Base-by-base conservation (phyloP, 2,797 vertebrate genomes). In the Eulemur albifrons region DNA sequence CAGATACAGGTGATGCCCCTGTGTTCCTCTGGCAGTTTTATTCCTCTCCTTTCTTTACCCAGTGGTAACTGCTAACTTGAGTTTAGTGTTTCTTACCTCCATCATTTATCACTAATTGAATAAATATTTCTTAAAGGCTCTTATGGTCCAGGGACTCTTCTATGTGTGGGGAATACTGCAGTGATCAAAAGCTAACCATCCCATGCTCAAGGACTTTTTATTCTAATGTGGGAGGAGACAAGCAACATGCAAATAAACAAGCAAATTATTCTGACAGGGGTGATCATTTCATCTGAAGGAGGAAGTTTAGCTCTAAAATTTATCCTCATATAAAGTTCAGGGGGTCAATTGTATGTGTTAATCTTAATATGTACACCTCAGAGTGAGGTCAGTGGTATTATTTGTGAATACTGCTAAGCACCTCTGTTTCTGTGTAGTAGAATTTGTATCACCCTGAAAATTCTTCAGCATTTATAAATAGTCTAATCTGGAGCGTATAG, bases 381-480 rank as follows among this genome's bases (percentile, higher is more conserved):
- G 50, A 90, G 69, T 79, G 61, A 80, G 23, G 0, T 4, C 77
- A 20, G 77, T 83, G 76, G 61, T 17, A 5, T 18, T 30, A 27
- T 63, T 79, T 79, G 57, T 95, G 43, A 63, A 48, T 10, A 57
- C 27, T 92, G 57, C 48, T 32, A 61, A 97, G 45, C 27, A 2
- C 0, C 57, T 81, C 65, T 94, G 70, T 82, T 80, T 45, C 76
- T 94, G 63, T 59, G 72, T 85, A 57, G 27, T 61, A 21, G 35
- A 82, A 94, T 83, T 86, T 79, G 32, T 91, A 95, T 94, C 87
- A 61, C 85, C 87, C 75, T 86, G 92, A 93, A 93, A 96, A 96
- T 96, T 70, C 72, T 93, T 96, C 81, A 25, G 14, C 57, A 96
- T 96, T 98, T 97, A 96, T 96, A 98, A 97, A 97, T 95, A 98